Conservation (phyloP, 2,888 invertebrate genomes). For the Dolichomitus sp. region DNA sequence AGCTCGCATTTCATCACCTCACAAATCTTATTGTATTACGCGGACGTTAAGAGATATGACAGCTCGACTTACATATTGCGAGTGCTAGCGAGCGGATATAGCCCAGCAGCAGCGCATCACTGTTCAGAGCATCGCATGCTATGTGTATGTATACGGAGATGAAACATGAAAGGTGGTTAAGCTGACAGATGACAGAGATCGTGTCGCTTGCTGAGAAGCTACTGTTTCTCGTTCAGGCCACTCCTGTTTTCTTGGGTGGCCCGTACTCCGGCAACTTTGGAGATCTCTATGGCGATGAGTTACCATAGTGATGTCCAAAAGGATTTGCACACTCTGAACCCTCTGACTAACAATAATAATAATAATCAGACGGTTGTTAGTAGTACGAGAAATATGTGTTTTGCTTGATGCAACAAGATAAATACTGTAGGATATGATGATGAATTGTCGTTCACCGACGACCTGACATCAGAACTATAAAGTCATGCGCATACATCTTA, state of each 20-base stretch:
- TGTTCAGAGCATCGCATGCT: not conserved
- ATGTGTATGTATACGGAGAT: constrained; percentile 73
- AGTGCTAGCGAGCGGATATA: constrained; percentile 18
- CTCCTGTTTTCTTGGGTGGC: constrained; percentile 77
- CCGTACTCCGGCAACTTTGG: constrained; percentile 59
- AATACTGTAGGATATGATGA: constrained; percentile 30
- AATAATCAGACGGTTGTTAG: constrained; percentile 11
- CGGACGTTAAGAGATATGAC: constrained; percentile 35
- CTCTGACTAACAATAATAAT: constrained; percentile 24
- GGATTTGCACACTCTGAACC: constrained; percentile 48
- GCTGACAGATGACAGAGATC: constrained; percentile 80
- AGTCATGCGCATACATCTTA: not conserved
- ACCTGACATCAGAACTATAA: constrained; percentile 11
- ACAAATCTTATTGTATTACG: constrained; percentile 42
- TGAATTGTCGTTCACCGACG: constrained; percentile 36
- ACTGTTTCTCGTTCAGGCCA: constrained; percentile 72
- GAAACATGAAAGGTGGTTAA: constrained; percentile 81
- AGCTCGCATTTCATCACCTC: constrained; percentile 40
- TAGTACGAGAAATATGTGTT: constrained; percentile 29
- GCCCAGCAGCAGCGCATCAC: constrained; percentile 19
- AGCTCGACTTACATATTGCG: constrained; percentile 33
- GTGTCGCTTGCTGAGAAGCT: constrained; percentile 75
- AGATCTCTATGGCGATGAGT: constrained; percentile 17
- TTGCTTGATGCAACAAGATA: constrained; percentile 34
- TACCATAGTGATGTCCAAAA: constrained; percentile 52